Conservation (phyloP, 53 echinoderm and acorn worm species). For the Pentamera pediparva region DNA sequence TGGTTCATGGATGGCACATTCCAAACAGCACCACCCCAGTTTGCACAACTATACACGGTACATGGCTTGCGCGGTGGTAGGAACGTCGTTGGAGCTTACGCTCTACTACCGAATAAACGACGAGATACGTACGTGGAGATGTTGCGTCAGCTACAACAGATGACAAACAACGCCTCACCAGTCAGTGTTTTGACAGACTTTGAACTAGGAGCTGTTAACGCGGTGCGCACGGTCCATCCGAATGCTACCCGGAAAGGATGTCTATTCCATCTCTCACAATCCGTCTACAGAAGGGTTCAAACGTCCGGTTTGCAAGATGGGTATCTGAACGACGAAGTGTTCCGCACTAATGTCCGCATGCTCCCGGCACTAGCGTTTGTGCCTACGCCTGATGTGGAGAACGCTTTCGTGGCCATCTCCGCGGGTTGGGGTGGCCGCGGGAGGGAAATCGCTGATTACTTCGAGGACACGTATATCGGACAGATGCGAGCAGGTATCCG, state of each 20-base stretch:
- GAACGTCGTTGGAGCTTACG: background rate
- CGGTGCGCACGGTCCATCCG: background rate
- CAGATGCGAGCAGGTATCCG: background rate
- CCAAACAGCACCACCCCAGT: background rate
- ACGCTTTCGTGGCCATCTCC: background rate
- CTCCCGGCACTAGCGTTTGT: background rate
- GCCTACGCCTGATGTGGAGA: background rate
- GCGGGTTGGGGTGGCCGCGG: background rate
- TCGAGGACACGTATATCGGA: background rate
- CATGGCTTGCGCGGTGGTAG: background rate
- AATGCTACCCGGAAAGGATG: background rate
- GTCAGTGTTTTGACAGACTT: background rate
- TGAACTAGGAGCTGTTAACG: background rate
- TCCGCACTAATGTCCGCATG: constrained; percentile 1
- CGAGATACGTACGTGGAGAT: background rate
- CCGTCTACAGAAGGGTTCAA: background rate
- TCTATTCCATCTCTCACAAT: constrained; percentile 6
- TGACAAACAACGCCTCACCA: background rate
- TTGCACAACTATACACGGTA: background rate
- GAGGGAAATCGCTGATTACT: background rate
- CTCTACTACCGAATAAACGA: background rate
- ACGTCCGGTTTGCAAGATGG: background rate
- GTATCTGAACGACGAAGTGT: background rate
- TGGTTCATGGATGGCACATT: constrained; percentile 1
- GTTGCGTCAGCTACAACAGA: background rate